Conservation (phyloP, 1,140 invertebrate genomes). For the Aphaenogaster floridana region DNA sequence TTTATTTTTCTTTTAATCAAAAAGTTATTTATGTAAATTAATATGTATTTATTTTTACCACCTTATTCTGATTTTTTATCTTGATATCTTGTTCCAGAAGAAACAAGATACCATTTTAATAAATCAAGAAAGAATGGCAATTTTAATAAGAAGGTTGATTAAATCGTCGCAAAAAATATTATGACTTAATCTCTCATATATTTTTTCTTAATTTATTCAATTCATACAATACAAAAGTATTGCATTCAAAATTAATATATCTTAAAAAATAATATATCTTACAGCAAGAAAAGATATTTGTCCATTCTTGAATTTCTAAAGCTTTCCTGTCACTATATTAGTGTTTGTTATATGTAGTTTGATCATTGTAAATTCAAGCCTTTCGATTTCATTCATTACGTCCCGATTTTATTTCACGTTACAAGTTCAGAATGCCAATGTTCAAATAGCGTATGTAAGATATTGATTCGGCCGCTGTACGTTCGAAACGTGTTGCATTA, state of each 20-base stretch:
- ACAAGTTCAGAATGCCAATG: conserved; percentile 34
- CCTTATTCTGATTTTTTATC: background rate
- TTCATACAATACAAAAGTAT: background rate
- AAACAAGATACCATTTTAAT: background rate
- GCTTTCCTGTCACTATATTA: background rate
- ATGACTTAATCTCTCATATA: background rate
- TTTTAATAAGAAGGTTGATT: too few species aligned
- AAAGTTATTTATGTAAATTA: too few species aligned
- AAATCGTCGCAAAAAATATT: background rate
- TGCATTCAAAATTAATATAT: background rate
- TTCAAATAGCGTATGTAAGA: conserved; percentile 44
- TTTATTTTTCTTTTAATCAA: too few species aligned
- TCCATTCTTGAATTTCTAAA: background rate
- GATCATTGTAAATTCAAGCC: conserved; percentile 22
- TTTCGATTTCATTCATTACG: background rate
- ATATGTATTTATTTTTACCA: background rate
- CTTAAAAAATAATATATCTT: background rate
- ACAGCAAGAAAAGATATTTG: background rate
- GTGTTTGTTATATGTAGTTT: background rate
- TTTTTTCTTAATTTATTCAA: background rate
- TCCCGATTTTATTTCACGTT: conserved; percentile 9
- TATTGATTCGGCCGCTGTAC: conserved; percentile 31
- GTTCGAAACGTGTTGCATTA: conserved; percentile 40
- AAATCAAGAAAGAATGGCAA: too few species aligned
- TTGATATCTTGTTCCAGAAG: background rate